Evolutionary conservation across 2,113 vertebrate species (phyloP), one percentile per base, ranked within the genome.

Genomic region (Meriones unguiculatus): DNA sequence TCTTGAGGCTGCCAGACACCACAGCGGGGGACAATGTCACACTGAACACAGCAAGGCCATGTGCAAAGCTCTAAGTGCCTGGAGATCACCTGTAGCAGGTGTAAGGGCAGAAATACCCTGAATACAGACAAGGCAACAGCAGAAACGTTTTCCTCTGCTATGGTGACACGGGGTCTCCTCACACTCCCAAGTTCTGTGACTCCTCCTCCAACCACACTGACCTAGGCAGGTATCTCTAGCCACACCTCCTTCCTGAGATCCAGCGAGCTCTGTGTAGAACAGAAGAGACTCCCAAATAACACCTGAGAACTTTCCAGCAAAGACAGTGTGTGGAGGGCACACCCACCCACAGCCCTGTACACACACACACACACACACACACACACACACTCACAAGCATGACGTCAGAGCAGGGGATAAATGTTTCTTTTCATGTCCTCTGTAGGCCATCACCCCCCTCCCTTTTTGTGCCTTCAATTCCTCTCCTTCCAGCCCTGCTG

Each of bases 141-240:
- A 1, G 5, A 50, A 38, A 64, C 1, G 2, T 13, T 57, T 24
- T 91, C 32, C 73, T 6, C 65, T 2, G 17, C 25, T 20, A 6
- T n/a, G 50, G 30, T n/a, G 7, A 72, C 22, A 5, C 10, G 78
- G 32, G 24, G 3, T 38, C 54, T 70, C 30, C 28, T 69, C 35
- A 57, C 62, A 50, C 54, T 57, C 57, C 15, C 18, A 7, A 15
- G 18, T 78, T 6, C 28, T 0, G 22, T 1, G 80, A 28, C n/a
- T 9, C 22, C 12, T 1, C 28, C n/a, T 54, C n/a, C 22, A 10
- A 20, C 0, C 6, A n/a, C 46, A 22, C 30, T 50, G 13, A 28
- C 2, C 12, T 35, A 35, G 52, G 32, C 4, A 70, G 54, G 18
- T 81, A 10, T 7, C 30, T 80, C 17, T n/a, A 80, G 52, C 52